A percentile compares a stretch with the other conserved stretches of the same genome.
Evolutionary conservation across 1,140 invertebrate genomes (phyloP).

Genomic region (Pantala flavescens): DNA sequence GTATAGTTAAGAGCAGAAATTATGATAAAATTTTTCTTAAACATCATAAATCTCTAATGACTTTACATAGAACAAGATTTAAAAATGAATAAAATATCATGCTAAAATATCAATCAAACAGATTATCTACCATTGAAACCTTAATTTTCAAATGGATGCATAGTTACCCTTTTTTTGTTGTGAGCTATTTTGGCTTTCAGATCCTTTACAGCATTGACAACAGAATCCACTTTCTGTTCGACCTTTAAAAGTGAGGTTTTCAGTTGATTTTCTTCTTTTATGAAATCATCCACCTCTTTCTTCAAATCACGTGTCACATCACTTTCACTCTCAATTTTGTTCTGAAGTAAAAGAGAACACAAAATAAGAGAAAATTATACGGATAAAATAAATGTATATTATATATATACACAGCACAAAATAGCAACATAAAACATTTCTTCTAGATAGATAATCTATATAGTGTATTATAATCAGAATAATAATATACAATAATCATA

Average conservation of each 20-base stretch:
- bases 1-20: too few species aligned
- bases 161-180: slow-evolving; percentile 35
- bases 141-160: too few species aligned
- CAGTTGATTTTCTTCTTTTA: slow-evolving; percentile 52
- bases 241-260: slow-evolving; percentile 61
- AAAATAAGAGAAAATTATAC: slow-evolving; percentile 24
- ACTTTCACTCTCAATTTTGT: slow-evolving; percentile 16
- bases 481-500: too few species aligned
- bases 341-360: slow-evolving; percentile 15
- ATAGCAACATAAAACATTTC: background rate
- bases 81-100: too few species aligned
- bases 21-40: too few species aligned
- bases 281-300: slow-evolving; percentile 47
- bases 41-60: too few species aligned
- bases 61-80: too few species aligned
- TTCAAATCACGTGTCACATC: slow-evolving; percentile 35
- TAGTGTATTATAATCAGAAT: too few species aligned
- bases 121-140: too few species aligned
- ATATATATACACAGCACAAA: too few species aligned
- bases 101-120: too few species aligned
- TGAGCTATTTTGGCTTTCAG: slow-evolving; percentile 40
- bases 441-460: background rate
- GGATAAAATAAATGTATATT: too few species aligned
- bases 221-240: slow-evolving; percentile 60
- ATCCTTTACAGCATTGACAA: slow-evolving; percentile 52